Evolutionary conservation across 1,140 invertebrate species (phyloP).

Genomic region (Leptopilina clavipes): DNA sequence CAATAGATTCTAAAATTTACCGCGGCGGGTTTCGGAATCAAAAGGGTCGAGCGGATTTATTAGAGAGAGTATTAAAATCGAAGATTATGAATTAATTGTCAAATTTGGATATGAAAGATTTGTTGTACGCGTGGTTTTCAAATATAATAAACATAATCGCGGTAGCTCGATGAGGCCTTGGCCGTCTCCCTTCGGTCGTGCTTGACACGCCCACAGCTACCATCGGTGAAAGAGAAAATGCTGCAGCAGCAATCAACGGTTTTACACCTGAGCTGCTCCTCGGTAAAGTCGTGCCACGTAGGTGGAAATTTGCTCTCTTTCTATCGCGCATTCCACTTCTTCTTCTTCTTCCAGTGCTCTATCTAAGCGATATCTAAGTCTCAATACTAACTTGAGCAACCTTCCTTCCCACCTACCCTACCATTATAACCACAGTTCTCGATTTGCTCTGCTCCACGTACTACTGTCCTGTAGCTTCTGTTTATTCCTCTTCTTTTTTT

Average conservation of each 20-base stretch:
- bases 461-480: too few relatives aligned
- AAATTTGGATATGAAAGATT: constrained; percentile 2
- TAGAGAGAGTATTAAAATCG: too few relatives aligned
- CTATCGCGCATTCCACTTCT: constrained; percentile 46
- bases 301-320: constrained; percentile 50
- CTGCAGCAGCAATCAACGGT: constrained; percentile 68
- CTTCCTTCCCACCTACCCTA: too few relatives aligned
- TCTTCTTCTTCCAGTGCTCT: constrained; percentile 45
- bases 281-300: constrained; percentile 42
- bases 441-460: neutral
- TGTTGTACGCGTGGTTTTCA: constrained; percentile 47
- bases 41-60: too few relatives aligned
- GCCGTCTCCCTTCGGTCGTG: constrained; percentile 68
- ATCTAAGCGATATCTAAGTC: neutral
- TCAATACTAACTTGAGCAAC: neutral
- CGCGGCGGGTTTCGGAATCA: too few relatives aligned
- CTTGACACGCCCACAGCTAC: constrained; percentile 68
- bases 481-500: too few relatives aligned
- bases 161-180: constrained; percentile 68
- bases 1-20: too few relatives aligned
- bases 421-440: neutral
- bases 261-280: constrained; percentile 69
- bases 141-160: constrained; percentile 70
- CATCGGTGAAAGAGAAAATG: constrained; percentile 68
- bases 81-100: too few relatives aligned